These are phyloP conservation scores for Echiichthys vipera DNA, from an alignment of 2,797 vertebrate genomes.

Conservation along the genomic window DNA sequence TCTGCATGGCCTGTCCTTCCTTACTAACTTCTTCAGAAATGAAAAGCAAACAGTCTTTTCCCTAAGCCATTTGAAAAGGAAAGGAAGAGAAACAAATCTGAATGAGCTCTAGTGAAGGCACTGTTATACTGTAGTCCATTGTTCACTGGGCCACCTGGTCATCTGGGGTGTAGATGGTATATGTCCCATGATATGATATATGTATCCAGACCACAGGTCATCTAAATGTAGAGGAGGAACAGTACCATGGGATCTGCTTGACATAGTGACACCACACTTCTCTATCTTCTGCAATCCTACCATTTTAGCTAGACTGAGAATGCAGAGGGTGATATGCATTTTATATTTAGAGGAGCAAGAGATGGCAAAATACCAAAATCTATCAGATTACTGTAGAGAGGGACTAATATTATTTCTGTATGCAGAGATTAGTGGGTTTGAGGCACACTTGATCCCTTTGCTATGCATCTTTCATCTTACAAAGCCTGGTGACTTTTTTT, in stretches of 20 bases:
- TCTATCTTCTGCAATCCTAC: slow-evolving; percentile 51
- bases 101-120: slow-evolving; percentile 78
- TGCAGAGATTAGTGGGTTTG: slow-evolving; percentile 58
- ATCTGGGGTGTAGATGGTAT: slow-evolving; percentile 37
- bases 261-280: slow-evolving; percentile 59
- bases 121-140: slow-evolving; percentile 71
- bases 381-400: slow-evolving; percentile 60
- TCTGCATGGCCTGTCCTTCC: slow-evolving; percentile 38
- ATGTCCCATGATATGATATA: slow-evolving; percentile 55
- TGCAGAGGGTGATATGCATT: slow-evolving; percentile 75
- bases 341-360: slow-evolving; percentile 82
- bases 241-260: slow-evolving; percentile 65
- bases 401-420: slow-evolving; percentile 64
- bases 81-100: slow-evolving; percentile 13
- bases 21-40: slow-evolving; percentile 30
- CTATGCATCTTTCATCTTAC: slow-evolving; percentile 63
- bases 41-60: slow-evolving; percentile 47
- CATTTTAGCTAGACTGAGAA: slow-evolving; percentile 64
- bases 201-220: slow-evolving; percentile 65
- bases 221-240: slow-evolving; percentile 65
- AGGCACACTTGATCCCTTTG: slow-evolving; percentile 76
- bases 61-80: slow-evolving; percentile 19
- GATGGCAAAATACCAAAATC: slow-evolving; percentile 76
- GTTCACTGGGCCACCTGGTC: slow-evolving; percentile 62
- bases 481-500: slow-evolving; percentile 37